Conservation (phyloP, 1,140 invertebrate genomes). For the Tetragonula clypearis region DNA sequence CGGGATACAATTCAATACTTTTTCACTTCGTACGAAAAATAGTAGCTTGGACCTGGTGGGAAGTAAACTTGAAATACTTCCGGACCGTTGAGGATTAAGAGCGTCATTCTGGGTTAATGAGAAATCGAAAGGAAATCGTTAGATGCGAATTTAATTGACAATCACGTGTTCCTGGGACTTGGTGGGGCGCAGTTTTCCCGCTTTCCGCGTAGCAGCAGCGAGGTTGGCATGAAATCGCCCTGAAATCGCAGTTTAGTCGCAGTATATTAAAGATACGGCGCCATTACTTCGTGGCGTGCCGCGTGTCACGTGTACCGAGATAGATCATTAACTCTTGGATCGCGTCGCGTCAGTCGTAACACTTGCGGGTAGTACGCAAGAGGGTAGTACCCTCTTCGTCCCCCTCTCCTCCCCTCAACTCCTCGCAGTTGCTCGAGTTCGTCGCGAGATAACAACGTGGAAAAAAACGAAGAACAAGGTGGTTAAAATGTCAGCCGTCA, state of each 20-base stretch:
- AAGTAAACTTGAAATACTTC: no score
- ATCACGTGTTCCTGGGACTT: no score
- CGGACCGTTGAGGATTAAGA: no score
- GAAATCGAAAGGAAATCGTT: no score
- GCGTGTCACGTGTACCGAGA: constrained; percentile 2
- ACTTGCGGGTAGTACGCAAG: constrained; percentile 11
- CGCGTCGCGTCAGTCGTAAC: constrained; percentile 36
- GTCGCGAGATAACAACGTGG: constrained; percentile 1
- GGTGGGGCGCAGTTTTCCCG: no score
- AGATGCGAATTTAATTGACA: no score
- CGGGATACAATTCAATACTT: no score
- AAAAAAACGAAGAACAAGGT: not conserved
- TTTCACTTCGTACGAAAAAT: no score
- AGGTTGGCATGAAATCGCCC: not conserved
- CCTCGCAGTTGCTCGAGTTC: not conserved
- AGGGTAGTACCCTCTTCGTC: not conserved
- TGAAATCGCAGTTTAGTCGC: constrained; percentile 54
- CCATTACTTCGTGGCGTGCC: not conserved
- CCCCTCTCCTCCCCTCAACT: no score
- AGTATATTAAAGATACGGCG: constrained; percentile 43
- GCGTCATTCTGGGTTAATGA: no score
- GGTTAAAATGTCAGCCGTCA: constrained; percentile 39
- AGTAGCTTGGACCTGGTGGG: no score
- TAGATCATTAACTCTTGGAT: constrained; percentile 57
- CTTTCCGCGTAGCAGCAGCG: no score